These are phyloP conservation scores for Sepioteuthis lessoniana DNA, from an alignment of 2,888 invertebrate species.

Conservation along the genomic window DNA sequence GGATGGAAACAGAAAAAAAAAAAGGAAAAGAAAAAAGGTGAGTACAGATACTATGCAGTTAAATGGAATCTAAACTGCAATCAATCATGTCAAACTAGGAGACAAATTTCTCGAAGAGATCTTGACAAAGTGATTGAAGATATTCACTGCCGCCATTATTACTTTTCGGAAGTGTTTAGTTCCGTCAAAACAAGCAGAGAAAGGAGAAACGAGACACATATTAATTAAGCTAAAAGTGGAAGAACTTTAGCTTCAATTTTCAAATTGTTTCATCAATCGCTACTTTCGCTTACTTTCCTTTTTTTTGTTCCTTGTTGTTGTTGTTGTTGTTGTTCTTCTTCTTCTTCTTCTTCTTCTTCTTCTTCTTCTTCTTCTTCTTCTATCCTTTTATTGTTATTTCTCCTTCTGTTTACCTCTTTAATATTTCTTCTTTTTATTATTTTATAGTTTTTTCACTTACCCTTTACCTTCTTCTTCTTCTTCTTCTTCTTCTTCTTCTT, in stretches of 20 bases:
- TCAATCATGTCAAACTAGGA: neutral
- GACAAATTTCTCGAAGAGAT: neutral
- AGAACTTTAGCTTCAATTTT: neutral
- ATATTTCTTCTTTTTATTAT: no score
- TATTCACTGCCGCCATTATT: neutral
- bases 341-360: neutral
- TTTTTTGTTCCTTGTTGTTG: neutral
- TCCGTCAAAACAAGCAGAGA: neutral
- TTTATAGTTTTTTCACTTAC: no score
- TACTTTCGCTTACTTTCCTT: neutral
- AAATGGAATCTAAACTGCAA: neutral
- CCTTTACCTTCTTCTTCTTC: neutral
- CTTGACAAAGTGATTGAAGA: conserved; percentile 33
- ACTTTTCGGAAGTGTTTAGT: neutral
- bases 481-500: no score
- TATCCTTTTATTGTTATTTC: neutral
- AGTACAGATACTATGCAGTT: neutral
- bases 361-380: neutral
- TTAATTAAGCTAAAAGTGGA: conserved; percentile 16
- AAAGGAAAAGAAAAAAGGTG: neutral
- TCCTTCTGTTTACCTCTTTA: neutral
- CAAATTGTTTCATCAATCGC: neutral
- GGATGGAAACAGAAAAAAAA: neutral
- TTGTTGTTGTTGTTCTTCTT: no score
- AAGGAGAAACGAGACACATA: neutral